Evolutionary conservation across 2,797 vertebrate species (phyloP), one percentile per base, ranked within the genome.

Genomic region (Channa striata): DNA sequence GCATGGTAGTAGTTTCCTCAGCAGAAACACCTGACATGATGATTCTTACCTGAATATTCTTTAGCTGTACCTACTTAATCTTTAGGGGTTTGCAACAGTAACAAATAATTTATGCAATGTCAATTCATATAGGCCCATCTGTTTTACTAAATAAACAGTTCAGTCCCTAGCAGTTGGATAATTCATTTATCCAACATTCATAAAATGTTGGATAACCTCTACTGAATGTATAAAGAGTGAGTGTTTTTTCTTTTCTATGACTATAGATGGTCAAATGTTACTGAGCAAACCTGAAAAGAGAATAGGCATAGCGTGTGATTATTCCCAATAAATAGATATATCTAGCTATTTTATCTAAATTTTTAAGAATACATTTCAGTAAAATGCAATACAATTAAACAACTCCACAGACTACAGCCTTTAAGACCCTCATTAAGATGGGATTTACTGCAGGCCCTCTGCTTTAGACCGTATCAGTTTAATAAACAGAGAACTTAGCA

Each of bases 21-120:
- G 56, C 11, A 78, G 30, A 75, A 61, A 69, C n/a, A 59, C 69
- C 23, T 69, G 61, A 68, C 59, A 80, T 58, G 34, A 46, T 52
- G 60, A 71, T 75, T 62, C 54, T 64, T n/a, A n/a, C 74, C 77
- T 82, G 85, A 77, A 89, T 85, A 87, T 83, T 50, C 50, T 74
- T 63, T 57, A 68, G 39, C 17, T 51, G 20, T 62, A 21, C 14
- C n/a, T 16, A 13, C 25, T 61, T 56, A 4, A 23, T 72, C 56
- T 59, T 46, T 11, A 16, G 17, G 12, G 59, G 37, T 78, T 65
- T 60, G 34, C 19, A 42, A 6, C 37, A 48, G 25, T 33, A 10
- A 25, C 30, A 1, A 44, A 59, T 42, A 19, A 7, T 13, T 16
- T 33, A 21, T 34, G 20, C 0, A 36, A 58, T 19, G 2, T 48